phyloP scores from a whole-genome alignment of 2,888 invertebrate species.

The Amphipyra tragopoginis region DNA sequence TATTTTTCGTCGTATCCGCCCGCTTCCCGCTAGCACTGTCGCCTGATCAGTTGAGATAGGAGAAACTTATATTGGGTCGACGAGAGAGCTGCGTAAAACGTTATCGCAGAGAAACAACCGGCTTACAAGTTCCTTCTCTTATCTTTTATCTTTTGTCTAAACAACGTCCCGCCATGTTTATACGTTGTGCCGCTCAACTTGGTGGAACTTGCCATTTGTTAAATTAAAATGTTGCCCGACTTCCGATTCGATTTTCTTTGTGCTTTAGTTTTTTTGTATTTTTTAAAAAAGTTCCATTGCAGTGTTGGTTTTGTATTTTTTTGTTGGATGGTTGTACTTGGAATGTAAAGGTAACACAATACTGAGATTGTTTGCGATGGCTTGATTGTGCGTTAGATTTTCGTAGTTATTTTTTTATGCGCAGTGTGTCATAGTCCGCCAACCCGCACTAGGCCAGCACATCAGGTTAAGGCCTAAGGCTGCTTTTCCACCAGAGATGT shows the following conservation, averaged over 20 bases:
- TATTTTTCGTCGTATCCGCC: not conserved
- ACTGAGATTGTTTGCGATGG: no score
- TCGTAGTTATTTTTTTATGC: no score
- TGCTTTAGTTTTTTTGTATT: conserved; percentile 33
- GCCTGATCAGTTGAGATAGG: conserved; percentile 58
- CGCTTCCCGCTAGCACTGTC: conserved; percentile 29
- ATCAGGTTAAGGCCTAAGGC: no score
- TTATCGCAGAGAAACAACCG: conserved; percentile 70
- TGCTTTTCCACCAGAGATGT: no score
- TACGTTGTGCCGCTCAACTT: conserved; percentile 53
- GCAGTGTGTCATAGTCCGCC: no score
- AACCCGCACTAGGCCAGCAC: no score
- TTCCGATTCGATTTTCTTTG: conserved; percentile 55
- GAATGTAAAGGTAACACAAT: not conserved
- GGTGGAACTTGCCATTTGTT: conserved; percentile 62
- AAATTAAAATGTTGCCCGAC: conserved; percentile 62
- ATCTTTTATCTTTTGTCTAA: conserved; percentile 76
- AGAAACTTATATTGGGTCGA: conserved; percentile 74
- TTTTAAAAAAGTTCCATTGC: conserved; percentile 15
- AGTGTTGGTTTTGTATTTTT: not conserved
- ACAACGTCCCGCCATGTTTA: conserved; percentile 66
- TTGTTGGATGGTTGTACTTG: not conserved
- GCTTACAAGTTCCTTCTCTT: conserved; percentile 70
- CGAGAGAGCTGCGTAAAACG: conserved; percentile 67
- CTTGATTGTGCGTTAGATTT: no score